Percentiles rank a stretch among this genome's conserved stretches.
Evolutionary conservation across 1,140 invertebrate genomes (phyloP).

Genomic region (Caenorhabditis brenneri): DNA sequence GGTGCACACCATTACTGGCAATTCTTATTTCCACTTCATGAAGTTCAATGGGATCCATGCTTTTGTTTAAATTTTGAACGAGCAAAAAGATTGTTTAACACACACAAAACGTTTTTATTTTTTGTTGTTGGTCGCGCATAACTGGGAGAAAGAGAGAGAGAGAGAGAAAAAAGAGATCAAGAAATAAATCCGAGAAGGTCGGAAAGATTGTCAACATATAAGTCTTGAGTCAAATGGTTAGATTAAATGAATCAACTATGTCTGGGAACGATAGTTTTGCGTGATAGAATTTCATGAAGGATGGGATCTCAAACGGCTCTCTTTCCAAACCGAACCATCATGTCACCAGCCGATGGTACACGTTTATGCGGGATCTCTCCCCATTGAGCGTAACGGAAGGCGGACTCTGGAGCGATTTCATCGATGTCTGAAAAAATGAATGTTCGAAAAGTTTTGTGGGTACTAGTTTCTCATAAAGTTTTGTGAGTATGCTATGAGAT

Average conservation of each 20-base stretch:
- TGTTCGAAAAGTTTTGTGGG: not conserved
- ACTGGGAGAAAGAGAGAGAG: not conserved
- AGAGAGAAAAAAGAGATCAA: not conserved
- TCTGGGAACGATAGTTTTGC: not conserved
- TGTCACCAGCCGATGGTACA: conserved; percentile 13
- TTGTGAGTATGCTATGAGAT: too few relatives aligned
- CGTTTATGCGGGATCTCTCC: conserved; percentile 22
- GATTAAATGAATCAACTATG: not conserved
- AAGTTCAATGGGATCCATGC: too few relatives aligned
- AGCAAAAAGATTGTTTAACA: conserved; percentile 10
- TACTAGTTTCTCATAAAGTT: not conserved
- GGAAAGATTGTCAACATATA: conserved; percentile 1
- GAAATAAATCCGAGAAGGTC: not conserved
- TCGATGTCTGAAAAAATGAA: not conserved
- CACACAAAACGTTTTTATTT: conserved; percentile 6
- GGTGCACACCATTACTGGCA: too few relatives aligned
- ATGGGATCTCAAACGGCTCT: not conserved
- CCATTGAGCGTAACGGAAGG: conserved; percentile 27
- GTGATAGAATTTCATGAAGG: not conserved
- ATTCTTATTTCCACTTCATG: too few relatives aligned
- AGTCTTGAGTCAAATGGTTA: not conserved
- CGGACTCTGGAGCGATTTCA: not conserved
- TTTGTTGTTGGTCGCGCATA: not conserved
- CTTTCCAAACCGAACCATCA: conserved; percentile 29
- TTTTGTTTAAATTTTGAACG: not conserved